Evolutionary conservation across 1,140 invertebrate species (phyloP), one percentile per base, ranked within the genome.

Genomic region (Manduca sexta): DNA sequence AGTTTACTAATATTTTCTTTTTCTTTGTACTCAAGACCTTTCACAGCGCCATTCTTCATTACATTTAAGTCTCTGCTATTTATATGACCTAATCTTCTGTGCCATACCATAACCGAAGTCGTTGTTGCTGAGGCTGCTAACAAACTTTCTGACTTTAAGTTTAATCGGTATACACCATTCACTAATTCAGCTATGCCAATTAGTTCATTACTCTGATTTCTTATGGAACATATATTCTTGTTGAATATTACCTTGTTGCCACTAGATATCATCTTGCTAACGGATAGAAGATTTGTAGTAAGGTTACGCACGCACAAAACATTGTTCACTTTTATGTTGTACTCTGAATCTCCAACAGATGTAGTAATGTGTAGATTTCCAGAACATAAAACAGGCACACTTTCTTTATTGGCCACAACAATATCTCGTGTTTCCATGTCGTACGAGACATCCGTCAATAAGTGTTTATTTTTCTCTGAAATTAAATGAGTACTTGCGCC

Each of bases 81-180:
- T 10, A 46, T 46, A 31, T 52, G 44, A 7, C 44, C 44, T 16
- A 52, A 18, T 47, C 45, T 52, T 45, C 35, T 46, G 45, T 37
- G 45, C 34, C 34, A 10, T 21, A 42, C 45, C 0, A 43, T n/a
- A 14, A 45, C 40, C 26, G 49, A 42, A 31, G 43, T 52, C 10
- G 30, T 52, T 46, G 37, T 46, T 18, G 44, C 45, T 56, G 15
- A 43, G 55, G 17, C 45, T 17, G 11, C 18, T 46, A 41, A 37
- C 63, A 35, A 70, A 69, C 13, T 37, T 43, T 12, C 44, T 47
- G 50, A 43, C 16, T 38, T 39, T 14, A 29, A 52, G 21, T 65
- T 51, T 10, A 71, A 43, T 39, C 58, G 59, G 45, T 70, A 70
- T 1, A 39, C 16, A 5, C 37, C 37, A 17, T 39, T 39, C 5